phyloP scores from a whole-genome alignment of 2,888 invertebrate species.

The Saturnia japonica region DNA sequence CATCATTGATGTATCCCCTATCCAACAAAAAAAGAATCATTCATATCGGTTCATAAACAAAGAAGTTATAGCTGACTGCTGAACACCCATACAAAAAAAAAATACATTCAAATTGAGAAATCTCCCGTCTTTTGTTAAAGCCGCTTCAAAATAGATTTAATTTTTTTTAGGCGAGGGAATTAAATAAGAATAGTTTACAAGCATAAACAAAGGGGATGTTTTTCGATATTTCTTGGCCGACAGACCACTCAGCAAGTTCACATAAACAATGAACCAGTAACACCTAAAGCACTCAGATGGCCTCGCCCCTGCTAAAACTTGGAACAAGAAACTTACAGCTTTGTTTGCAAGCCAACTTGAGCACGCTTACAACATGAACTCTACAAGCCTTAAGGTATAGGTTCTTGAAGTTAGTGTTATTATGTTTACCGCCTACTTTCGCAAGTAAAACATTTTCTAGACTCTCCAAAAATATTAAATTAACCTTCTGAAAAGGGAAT shows the following conservation, averaged over 20 bases:
- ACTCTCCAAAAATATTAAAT: too few relatives aligned
- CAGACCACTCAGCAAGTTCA: background rate
- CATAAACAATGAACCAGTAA: background rate
- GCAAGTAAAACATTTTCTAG: too few relatives aligned
- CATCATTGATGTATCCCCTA: too few relatives aligned
- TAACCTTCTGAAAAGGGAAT: too few relatives aligned
- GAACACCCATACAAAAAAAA: too few relatives aligned
- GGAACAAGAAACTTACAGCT: background rate
- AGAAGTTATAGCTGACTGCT: too few relatives aligned
- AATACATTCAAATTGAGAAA: too few relatives aligned
- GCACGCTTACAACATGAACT: background rate
- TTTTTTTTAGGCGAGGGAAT: background rate
- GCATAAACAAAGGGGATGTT: background rate
- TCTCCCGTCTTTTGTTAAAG: too few relatives aligned
- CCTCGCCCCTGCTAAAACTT: background rate
- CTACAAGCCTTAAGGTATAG: background rate
- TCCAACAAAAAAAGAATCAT: too few relatives aligned
- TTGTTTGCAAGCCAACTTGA: background rate
- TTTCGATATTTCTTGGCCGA: background rate
- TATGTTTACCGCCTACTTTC: too few relatives aligned
- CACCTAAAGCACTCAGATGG: background rate
- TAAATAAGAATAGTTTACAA: background rate
- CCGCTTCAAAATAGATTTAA: background rate
- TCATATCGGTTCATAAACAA: too few relatives aligned
- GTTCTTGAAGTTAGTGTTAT: too few relatives aligned